Evolutionary conservation across 2,888 invertebrate genomes (phyloP).

Genomic region (Drosophila quinaria): DNA sequence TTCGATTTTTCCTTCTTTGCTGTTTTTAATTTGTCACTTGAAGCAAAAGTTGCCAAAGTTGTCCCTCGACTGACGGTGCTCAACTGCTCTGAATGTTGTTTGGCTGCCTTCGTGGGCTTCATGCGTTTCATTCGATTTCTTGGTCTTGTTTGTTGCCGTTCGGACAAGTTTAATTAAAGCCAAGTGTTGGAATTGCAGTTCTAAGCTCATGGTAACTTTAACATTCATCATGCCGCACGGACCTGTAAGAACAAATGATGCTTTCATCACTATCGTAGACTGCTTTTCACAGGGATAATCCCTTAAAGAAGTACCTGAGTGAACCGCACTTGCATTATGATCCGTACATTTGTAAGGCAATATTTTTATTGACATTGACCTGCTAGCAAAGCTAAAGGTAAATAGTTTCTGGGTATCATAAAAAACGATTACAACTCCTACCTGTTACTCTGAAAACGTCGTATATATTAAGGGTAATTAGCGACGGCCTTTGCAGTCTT

Average conservation of each 20-base stretch:
- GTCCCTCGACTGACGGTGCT: slow-evolving; percentile 43
- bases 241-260: no score
- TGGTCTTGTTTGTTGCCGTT: slow-evolving; percentile 20
- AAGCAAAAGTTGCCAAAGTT: slow-evolving; percentile 80
- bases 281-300: background rate
- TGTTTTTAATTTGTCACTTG: slow-evolving; percentile 80
- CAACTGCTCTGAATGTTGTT: slow-evolving; percentile 26
- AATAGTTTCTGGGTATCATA: background rate
- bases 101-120: slow-evolving; percentile 28
- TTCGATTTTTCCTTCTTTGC: slow-evolving; percentile 52
- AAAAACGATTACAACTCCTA: background rate
- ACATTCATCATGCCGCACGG: background rate
- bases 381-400: background rate
- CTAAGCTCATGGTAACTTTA: slow-evolving; percentile 31
- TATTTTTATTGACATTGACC: background rate
- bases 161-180: slow-evolving; percentile 73
- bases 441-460: background rate
- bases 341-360: no score
- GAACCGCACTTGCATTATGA: background rate
- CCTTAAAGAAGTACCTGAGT: background rate
- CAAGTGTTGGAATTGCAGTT: slow-evolving; percentile 55
- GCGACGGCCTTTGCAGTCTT: background rate
- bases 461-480: background rate
- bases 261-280: no score
- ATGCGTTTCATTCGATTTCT: slow-evolving; percentile 22